Percentiles rank a stretch among this genome's conserved stretches.
Evolutionary conservation across 64 coral and sea anemone genomes (phyloP).

Genomic region (Porites australiensis): DNA sequence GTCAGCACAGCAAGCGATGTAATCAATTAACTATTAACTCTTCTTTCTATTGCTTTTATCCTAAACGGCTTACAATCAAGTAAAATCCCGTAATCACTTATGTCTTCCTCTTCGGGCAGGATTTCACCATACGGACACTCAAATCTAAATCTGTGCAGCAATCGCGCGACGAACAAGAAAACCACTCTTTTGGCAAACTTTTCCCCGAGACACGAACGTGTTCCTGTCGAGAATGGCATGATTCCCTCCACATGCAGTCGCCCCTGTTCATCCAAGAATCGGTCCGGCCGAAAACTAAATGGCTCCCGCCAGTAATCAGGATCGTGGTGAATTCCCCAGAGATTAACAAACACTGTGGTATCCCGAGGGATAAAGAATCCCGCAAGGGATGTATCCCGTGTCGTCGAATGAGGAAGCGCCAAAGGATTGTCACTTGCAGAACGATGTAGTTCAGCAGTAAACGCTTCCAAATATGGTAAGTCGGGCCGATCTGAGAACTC

Average conservation of each 20-base stretch:
- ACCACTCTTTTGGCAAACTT: constrained; percentile 32
- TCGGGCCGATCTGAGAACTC: constrained; percentile 35
- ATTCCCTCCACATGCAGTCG: neutral
- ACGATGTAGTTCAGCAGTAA: constrained; percentile 65
- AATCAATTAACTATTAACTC: neutral
- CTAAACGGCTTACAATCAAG: constrained; percentile 35
- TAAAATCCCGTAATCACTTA: constrained; percentile 21
- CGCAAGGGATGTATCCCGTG: constrained; percentile 53
- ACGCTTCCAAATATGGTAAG: constrained; percentile 74
- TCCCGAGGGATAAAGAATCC: constrained; percentile 70
- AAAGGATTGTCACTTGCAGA: constrained; percentile 28
- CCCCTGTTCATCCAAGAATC: constrained; percentile 74
- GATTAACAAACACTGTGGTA: constrained; percentile 66
- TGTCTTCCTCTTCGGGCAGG: constrained; percentile 28
- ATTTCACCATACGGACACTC: constrained; percentile 43
- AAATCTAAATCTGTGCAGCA: constrained; percentile 64
- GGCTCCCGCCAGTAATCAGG: constrained; percentile 73
- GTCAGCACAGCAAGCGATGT: no score
- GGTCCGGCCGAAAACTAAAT: constrained; percentile 62
- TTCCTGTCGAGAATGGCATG: constrained; percentile 61
- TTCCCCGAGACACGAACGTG: constrained; percentile 74
- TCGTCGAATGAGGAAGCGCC: constrained; percentile 47
- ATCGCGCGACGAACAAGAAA: constrained; percentile 61
- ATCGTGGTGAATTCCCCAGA: constrained; percentile 82
- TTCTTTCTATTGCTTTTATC: neutral